phyloP scores from a whole-genome alignment of 2,113 vertebrate genomes.

The Tursiops truncatus region DNA sequence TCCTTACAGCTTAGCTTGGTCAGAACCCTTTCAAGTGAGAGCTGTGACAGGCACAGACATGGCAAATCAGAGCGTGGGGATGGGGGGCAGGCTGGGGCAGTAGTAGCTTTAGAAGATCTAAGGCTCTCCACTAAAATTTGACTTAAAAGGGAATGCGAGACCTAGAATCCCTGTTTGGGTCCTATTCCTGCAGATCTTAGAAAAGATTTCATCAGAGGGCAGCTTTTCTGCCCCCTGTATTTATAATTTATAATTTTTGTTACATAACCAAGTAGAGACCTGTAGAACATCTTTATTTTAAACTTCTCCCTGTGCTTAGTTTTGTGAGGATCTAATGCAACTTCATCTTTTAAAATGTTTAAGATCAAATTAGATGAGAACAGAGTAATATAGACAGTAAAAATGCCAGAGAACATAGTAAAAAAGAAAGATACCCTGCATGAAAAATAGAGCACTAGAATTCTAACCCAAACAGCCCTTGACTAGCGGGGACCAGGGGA shows the following conservation, averaged over 20 bases:
- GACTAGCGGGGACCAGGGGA: not conserved
- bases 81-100: no score
- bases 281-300: not conserved
- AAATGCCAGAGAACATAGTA: not conserved
- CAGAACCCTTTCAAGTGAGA: slow-evolving; percentile 6
- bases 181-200: not conserved
- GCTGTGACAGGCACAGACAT: not conserved
- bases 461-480: not conserved
- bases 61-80: not conserved
- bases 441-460: not conserved
- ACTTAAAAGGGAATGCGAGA: not conserved
- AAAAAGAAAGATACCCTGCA: not conserved
- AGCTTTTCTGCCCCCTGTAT: not conserved
- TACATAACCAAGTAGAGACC: not conserved
- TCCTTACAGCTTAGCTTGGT: not conserved
- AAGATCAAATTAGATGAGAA: slow-evolving; percentile 30
- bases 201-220: not conserved
- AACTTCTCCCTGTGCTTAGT: not conserved
- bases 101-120: not conserved
- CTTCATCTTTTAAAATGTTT: slow-evolving; percentile 47
- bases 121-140: not conserved
- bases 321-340: slow-evolving; percentile 39
- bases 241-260: slow-evolving; percentile 26
- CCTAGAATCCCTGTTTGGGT: not conserved
- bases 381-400: not conserved